Percentiles rank a stretch among this genome's conserved stretches.
These are phyloP conservation scores for Etheostoma cragini DNA, from an alignment of 2,113 vertebrate species.

Conservation along the genomic window DNA sequence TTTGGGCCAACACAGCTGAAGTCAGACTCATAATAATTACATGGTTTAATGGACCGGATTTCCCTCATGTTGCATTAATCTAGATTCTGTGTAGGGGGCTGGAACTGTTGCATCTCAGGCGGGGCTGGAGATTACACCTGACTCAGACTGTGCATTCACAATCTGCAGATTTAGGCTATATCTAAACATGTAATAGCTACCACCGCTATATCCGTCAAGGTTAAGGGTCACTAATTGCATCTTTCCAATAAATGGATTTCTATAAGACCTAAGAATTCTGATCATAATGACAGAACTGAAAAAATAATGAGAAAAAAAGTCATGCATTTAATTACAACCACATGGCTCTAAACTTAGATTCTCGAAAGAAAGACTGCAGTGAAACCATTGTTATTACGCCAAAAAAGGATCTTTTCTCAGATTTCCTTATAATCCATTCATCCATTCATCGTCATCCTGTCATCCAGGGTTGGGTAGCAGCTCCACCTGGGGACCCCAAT, in stretches of 20 bases:
- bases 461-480: too few relatives aligned
- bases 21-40: constrained; percentile 16
- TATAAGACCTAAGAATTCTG: background rate
- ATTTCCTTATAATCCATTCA: constrained; percentile 33
- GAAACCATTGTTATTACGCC: constrained; percentile 6
- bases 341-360: constrained; percentile 38
- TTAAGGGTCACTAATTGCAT: constrained; percentile 10
- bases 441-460: too few relatives aligned
- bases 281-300: constrained; percentile 10
- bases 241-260: constrained; percentile 12
- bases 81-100: background rate
- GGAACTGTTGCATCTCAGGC: background rate
- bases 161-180: constrained; percentile 21
- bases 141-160: constrained; percentile 10
- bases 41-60: constrained; percentile 10
- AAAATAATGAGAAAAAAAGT: constrained; percentile 18
- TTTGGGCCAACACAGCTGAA: background rate
- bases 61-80: constrained; percentile 10
- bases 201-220: background rate
- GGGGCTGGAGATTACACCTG: constrained; percentile 11
- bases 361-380: background rate
- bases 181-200: background rate
- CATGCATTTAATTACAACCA: constrained; percentile 47
- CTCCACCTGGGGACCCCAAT: too few relatives aligned
- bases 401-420: constrained; percentile 21